A percentile compares a stretch with the other conserved stretches of the same genome.
Conservation (phyloP, 1,140 invertebrate species). For the Neodiprion fabricii region DNA sequence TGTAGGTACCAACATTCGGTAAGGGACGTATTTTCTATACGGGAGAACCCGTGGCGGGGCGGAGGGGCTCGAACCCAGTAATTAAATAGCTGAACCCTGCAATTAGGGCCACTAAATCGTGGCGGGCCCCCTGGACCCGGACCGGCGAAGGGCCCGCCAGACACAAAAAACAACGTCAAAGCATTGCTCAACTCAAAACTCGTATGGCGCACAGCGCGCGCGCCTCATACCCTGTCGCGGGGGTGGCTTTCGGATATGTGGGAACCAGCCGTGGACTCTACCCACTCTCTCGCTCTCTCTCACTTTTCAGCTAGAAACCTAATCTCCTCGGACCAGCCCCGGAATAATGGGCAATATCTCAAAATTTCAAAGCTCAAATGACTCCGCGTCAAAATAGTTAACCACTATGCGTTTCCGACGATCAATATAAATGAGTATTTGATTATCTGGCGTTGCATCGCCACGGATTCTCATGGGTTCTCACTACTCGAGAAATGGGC, state of each 20-base stretch:
- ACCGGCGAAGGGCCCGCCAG: constrained; percentile 58
- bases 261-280: not conserved
- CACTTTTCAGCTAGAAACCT: too few species aligned
- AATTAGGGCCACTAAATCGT: constrained; percentile 65
- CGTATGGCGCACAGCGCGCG: not conserved
- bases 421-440: too few species aligned
- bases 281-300: too few species aligned
- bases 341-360: too few species aligned
- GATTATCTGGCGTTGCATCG: too few species aligned
- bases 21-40: not conserved
- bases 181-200: constrained; percentile 42
- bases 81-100: constrained; percentile 64
- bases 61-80: constrained; percentile 57
- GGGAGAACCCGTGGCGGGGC: constrained; percentile 21
- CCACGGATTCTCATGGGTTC: too few species aligned
- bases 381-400: too few species aligned
- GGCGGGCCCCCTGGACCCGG: constrained; percentile 56
- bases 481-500: too few species aligned
- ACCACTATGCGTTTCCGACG: too few species aligned
- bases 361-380: too few species aligned
- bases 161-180: constrained; percentile 63
- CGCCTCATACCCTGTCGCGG: not conserved
- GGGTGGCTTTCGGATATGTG: not conserved
- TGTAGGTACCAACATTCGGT: not conserved
- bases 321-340: too few species aligned